Evolutionary conservation across 2,888 invertebrate genomes (phyloP).

Genomic region (Pristionchus japonicus): DNA sequence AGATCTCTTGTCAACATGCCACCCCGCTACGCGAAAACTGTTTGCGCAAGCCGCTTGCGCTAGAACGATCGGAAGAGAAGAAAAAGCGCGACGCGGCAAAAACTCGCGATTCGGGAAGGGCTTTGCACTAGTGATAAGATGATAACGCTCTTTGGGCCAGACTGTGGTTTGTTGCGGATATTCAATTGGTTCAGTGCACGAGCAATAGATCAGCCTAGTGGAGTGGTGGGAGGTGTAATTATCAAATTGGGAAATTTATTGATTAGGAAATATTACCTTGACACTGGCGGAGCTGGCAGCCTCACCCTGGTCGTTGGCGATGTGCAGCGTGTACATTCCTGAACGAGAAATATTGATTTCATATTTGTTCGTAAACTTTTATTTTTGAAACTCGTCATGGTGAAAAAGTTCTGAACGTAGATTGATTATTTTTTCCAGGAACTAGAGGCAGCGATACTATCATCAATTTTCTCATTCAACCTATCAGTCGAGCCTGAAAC

Average conservation of each 20-base stretch:
- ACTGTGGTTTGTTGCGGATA: not conserved
- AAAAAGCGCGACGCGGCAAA: slow-evolving; percentile 17
- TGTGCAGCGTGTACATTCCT: slow-evolving; percentile 93
- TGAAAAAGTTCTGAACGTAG: too few species aligned
- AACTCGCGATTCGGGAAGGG: not conserved
- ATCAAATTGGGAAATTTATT: not conserved
- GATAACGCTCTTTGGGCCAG: not conserved
- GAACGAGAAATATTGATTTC: slow-evolving; percentile 82
- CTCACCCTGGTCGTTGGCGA: slow-evolving; percentile 91
- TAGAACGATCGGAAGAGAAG: not conserved
- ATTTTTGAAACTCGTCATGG: too few species aligned
- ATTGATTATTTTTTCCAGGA: too few species aligned
- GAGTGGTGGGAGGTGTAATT: not conserved
- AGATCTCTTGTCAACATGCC: not conserved
- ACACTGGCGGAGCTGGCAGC: slow-evolving; percentile 95
- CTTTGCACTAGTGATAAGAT: not conserved
- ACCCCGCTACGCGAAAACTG: not conserved
- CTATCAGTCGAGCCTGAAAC: not conserved
- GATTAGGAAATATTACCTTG: slow-evolving; percentile 79
- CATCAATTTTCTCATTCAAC: too few species aligned
- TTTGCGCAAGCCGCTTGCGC: not conserved
- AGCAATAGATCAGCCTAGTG: too few species aligned
- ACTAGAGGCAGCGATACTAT: too few species aligned
- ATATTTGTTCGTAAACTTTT: too few species aligned
- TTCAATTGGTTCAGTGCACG: too few species aligned